Base-by-base conservation (phyloP, 2,888 invertebrate species). In the Polydrusus cervinus region DNA sequence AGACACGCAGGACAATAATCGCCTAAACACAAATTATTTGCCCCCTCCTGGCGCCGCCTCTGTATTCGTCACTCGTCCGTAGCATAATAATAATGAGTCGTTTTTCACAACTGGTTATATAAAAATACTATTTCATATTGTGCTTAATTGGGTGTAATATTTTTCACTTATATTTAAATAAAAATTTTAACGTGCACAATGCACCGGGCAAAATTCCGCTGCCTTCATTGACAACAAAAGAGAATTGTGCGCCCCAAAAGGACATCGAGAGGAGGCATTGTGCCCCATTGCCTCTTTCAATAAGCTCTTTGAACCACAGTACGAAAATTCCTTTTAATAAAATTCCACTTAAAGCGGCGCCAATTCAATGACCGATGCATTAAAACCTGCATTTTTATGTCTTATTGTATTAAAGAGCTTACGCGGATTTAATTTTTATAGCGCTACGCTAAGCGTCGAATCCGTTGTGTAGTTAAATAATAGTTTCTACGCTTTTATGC, bases 321-420 rank as follows among this genome's bases (percentile, higher is more conserved):
- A 55, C 34, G 5, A 55, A 55, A 55, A 53, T 53, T 25, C 20
- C 25, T 53, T 53, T 53, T 53, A 30, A 53, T 53, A 25, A 53
- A 53, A 55, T 34, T 55, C 55, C 34, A 34, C 34, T 55, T 55
- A 14, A 55, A 34, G 55, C 34, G 55, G 55, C 34, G 55, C 55
- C 55, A 55, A 34, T 55, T 53, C 55, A 34, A 30, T 34, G 34
- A 55, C 14, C 10, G 10, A 34, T 55, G 55, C 55, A 55, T 34
- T 55, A 34, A 55, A 55, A 30, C 14, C 14, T 34, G 53, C 53
- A 55, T 34, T 55, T 53, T 30, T 34, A 34, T 14, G 55, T 55
- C 14, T 34, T 34, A 34, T 55, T 51, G 8, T 13, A 9, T 20
- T 55, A 14, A 30, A 14, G 34, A n/a, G 10, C 6, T 55, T 34